Evolutionary conservation across 2,113 vertebrate species (phyloP).

Genomic region (Triplophysa siluroides): DNA sequence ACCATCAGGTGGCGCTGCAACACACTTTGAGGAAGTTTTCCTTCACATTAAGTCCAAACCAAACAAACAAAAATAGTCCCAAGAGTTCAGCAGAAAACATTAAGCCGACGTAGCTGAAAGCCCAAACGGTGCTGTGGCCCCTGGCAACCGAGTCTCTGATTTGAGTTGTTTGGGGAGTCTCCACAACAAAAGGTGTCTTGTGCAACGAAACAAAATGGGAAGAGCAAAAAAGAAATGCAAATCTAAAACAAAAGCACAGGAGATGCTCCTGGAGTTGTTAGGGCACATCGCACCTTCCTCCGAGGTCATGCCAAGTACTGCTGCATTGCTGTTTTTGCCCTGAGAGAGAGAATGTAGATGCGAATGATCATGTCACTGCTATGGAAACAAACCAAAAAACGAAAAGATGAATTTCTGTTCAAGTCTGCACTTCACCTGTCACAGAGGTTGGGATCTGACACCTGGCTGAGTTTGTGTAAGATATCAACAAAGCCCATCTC

Average conservation of each 20-base stretch:
- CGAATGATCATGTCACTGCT: too few species aligned
- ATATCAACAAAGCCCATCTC: conserved; percentile 98
- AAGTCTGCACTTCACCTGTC: conserved; percentile 79
- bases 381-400: neutral
- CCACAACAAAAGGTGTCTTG: conserved; percentile 68
- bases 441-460: conserved; percentile 91
- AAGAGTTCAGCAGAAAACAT: conserved; percentile 48
- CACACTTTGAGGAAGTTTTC: conserved; percentile 52
- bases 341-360: conserved; percentile 64
- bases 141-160: conserved; percentile 39
- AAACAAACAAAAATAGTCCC: conserved; percentile 41
- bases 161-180: conserved; percentile 31
- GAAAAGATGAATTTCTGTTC: neutral
- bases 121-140: conserved; percentile 27
- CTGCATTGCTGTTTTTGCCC: conserved; percentile 97
- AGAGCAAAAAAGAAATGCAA: conserved; percentile 45
- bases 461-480: conserved; percentile 94
- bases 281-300: conserved; percentile 73
- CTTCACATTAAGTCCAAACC: conserved; percentile 57
- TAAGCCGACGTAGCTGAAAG: conserved; percentile 24
- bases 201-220: conserved; percentile 67
- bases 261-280: conserved; percentile 52
- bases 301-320: conserved; percentile 94
- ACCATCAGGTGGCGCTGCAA: conserved; percentile 56
- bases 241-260: conserved; percentile 39